phyloP scores from a whole-genome alignment of 2,888 invertebrate species.

The Latrodectus hesperus region DNA sequence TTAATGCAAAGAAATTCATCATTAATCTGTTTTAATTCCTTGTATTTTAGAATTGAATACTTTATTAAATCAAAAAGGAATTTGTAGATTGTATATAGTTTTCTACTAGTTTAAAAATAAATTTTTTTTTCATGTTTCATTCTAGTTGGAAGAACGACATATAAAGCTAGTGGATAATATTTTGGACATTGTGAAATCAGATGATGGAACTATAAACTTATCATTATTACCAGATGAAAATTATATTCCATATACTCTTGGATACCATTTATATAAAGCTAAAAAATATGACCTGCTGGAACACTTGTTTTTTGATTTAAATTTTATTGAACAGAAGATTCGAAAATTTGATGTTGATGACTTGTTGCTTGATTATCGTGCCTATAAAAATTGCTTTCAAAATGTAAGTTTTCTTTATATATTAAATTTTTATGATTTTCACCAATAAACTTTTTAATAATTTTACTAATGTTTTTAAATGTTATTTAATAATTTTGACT shows the following conservation, averaged over 20 bases:
- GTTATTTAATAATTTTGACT: no score
- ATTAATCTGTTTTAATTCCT: no score
- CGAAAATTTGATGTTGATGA: constrained; percentile 83
- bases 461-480: no score
- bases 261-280: constrained; percentile 82
- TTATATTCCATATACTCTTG: constrained; percentile 84
- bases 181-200: constrained; percentile 49
- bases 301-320: constrained; percentile 81
- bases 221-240: constrained; percentile 82
- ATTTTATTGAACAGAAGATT: constrained; percentile 83
- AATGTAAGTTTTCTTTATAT: constrained; percentile 77
- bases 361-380: constrained; percentile 81
- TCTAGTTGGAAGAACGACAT: constrained; percentile 76
- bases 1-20: no score
- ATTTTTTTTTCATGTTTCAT: no score
- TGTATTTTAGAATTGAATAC: no score
- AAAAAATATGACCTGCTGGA: constrained; percentile 77
- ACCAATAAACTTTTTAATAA: no score
- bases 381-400: constrained; percentile 79
- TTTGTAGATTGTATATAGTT: no score
- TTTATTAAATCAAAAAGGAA: no score
- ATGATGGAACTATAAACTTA: constrained; percentile 74
- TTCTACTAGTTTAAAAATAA: no score
- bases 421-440: constrained; percentile 79
- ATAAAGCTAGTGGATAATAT: constrained; percentile 80